A percentile compares a stretch with the other conserved stretches of the same genome.
Conservation (phyloP, 2,113 vertebrate species). For the Poeciliopsis prolifica region DNA sequence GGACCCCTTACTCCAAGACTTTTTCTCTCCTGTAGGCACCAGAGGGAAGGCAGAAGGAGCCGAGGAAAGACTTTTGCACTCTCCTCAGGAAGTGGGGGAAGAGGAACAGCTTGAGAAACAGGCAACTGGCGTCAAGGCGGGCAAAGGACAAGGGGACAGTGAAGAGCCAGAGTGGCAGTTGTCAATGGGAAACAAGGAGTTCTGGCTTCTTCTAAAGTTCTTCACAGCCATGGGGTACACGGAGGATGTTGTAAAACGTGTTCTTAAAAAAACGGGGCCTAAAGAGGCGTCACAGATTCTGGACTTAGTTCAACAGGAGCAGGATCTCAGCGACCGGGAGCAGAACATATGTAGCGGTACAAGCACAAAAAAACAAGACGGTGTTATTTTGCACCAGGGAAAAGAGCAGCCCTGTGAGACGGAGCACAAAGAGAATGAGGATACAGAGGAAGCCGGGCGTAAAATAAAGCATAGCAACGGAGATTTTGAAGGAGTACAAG, state of each 20-base stretch:
- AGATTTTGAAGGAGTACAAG: background rate
- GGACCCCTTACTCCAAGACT: slow-evolving; percentile 10
- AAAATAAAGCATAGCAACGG: background rate
- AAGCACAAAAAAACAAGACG: background rate
- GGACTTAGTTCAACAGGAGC: slow-evolving; percentile 82
- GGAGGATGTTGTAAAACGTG: slow-evolving; percentile 73
- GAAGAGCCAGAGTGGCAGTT: slow-evolving; percentile 23
- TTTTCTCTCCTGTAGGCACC: background rate
- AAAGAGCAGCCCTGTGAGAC: slow-evolving; percentile 59
- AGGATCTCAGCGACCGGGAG: slow-evolving; percentile 62
- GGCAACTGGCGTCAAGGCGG: background rate
- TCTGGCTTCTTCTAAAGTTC: slow-evolving; percentile 79
- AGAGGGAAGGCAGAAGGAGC: slow-evolving; percentile 26
- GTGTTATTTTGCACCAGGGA: background rate
- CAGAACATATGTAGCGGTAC: background rate
- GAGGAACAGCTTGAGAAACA: slow-evolving; percentile 19
- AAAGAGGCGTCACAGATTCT: slow-evolving; percentile 82
- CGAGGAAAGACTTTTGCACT: slow-evolving; percentile 5
- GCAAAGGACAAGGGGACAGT: background rate
- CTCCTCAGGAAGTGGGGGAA: slow-evolving; percentile 51
- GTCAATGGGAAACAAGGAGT: slow-evolving; percentile 70
- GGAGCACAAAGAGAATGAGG: slow-evolving; percentile 55
- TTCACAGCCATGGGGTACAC: slow-evolving; percentile 85
- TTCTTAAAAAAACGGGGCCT: slow-evolving; percentile 73
- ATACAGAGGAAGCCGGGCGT: background rate